phyloP scores from a whole-genome alignment of 2,113 vertebrate species.

The Microcebus griseorufus region DNA sequence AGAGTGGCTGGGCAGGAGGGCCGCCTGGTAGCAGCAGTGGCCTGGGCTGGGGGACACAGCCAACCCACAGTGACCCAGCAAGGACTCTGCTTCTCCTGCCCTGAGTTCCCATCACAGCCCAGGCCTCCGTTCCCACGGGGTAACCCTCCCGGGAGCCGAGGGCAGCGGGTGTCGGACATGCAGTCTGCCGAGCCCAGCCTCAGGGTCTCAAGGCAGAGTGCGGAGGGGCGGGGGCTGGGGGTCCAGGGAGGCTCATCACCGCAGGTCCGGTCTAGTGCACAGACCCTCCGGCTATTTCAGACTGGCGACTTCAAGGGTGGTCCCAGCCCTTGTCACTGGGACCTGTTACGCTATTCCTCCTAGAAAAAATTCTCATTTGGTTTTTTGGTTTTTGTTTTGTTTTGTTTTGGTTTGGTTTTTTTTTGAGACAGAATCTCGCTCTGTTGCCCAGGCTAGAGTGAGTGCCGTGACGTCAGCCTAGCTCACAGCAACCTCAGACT shows the following conservation, averaged over 20 bases:
- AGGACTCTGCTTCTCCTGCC: background rate
- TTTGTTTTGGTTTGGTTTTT: too few relatives aligned
- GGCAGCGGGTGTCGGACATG: fast-evolving
- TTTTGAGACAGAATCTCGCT: too few relatives aligned
- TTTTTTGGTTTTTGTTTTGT: background rate
- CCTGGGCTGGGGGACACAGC: background rate
- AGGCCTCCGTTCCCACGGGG: background rate
- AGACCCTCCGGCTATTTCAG: background rate
- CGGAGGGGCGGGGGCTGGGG: background rate
- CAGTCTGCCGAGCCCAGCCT: background rate
- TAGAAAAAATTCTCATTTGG: background rate
- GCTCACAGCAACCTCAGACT: too few relatives aligned
- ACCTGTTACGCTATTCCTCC: fast-evolving
- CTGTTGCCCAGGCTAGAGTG: too few relatives aligned
- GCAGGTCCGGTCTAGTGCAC: too few relatives aligned
- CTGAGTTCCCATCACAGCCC: background rate
- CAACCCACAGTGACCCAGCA: background rate
- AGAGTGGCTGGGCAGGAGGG: background rate
- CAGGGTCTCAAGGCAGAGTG: background rate
- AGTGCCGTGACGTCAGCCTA: too few relatives aligned
- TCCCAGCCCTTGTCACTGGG: background rate
- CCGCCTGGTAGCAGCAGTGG: background rate
- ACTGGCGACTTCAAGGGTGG: background rate
- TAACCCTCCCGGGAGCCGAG: background rate
- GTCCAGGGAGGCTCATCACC: background rate